Conservation (phyloP, 53 echinoderm and acorn worm genomes). For the Holothuria leucospilota region DNA sequence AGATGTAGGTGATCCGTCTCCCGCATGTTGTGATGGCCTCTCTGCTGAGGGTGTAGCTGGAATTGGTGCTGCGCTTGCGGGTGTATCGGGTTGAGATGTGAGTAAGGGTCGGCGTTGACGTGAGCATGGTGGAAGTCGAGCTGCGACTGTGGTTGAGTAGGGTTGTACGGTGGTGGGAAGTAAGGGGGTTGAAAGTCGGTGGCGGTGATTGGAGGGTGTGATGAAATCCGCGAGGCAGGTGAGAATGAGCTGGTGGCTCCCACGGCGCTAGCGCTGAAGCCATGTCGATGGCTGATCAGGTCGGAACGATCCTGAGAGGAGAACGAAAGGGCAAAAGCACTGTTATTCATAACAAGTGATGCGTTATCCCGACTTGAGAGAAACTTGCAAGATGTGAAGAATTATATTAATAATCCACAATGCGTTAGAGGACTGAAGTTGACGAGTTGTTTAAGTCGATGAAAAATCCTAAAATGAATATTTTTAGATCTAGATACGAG, state of each 20-base stretch:
- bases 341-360: conserved; percentile 24
- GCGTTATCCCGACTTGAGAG: no score
- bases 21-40: conserved; percentile 89
- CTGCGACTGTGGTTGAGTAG: conserved; percentile 97
- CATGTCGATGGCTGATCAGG: conserved; percentile 93
- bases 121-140: conserved; percentile 99
- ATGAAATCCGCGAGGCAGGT: conserved; percentile 95
- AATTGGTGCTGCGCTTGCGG: conserved; percentile 97
- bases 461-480: no score
- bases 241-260: conserved; percentile 97
- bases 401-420: no score
- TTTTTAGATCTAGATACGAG: no score
- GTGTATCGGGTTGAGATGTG: conserved; percentile 98
- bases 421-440: no score
- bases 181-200: conserved; percentile 99
- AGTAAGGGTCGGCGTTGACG: conserved; percentile 97
- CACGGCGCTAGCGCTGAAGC: conserved; percentile 95
- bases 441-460: no score
- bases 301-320: conserved; percentile 93
- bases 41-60: conserved; percentile 94
- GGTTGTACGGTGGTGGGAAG: conserved; percentile 99
- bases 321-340: conserved; percentile 22
- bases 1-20: conserved; percentile 93
- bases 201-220: conserved; percentile 85
- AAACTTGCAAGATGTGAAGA: no score